Conservation (phyloP, 2,888 invertebrate genomes). For the Dascillus cervinus region DNA sequence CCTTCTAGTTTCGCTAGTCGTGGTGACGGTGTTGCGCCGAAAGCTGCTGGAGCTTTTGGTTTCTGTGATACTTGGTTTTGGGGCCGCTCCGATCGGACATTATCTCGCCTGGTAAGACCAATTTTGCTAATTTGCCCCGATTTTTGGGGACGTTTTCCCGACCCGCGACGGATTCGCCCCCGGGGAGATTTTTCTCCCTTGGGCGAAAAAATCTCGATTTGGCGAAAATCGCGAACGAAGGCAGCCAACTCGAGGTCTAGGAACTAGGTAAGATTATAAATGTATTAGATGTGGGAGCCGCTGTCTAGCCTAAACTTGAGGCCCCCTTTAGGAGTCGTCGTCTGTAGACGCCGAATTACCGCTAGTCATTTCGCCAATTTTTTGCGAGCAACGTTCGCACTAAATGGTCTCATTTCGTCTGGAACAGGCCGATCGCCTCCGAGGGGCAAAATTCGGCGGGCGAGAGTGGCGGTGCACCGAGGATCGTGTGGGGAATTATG, state of each 20-base stretch:
- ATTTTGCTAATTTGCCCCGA: no score
- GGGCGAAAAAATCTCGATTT: no score
- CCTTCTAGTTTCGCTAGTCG: constrained; percentile 13
- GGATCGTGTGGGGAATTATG: neutral
- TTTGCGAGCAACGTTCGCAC: constrained; percentile 29
- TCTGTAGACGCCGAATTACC: constrained; percentile 21
- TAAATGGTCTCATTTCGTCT: constrained; percentile 29
- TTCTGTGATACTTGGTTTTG: neutral
- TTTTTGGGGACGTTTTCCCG: no score
- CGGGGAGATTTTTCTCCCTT: no score
- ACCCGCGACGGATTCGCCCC: no score
- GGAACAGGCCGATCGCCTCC: constrained; percentile 4
- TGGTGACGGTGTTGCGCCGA: constrained; percentile 10
- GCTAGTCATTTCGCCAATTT: constrained; percentile 36
- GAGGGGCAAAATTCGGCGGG: neutral
- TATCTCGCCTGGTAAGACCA: no score
- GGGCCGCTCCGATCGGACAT: neutral
- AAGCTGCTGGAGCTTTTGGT: constrained; percentile 10
- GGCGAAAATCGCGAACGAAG: no score
- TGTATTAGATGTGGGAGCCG: constrained; percentile 24
- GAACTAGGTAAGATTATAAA: constrained; percentile 27
- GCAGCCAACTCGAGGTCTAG: constrained; percentile 31
- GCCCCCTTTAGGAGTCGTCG: constrained; percentile 23
- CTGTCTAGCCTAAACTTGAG: constrained; percentile 24
- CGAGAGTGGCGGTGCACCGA: no score